Evolutionary conservation across 1,140 invertebrate species (phyloP), one percentile per base, ranked within the genome.

Genomic region (Diuraphis noxia): DNA sequence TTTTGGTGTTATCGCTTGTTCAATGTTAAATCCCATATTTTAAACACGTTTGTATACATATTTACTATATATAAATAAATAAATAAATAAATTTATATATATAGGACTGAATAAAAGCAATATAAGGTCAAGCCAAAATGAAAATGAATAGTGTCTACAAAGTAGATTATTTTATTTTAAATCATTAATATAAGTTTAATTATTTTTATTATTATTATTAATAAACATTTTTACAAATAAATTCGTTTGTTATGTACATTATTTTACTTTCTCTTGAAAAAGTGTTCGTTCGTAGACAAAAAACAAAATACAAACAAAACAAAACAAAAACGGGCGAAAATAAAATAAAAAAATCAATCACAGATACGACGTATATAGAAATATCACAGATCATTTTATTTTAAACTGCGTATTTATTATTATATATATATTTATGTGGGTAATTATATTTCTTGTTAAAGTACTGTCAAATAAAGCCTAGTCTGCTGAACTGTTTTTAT

Each of bases 171-270:
- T 49, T 85, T 36, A 23, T 46, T 46, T 34, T 21, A 23, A 81
- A 90, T 36, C 38, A 46, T 81, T 30, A 72, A 34, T 43, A 89
- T 36, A 23, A 36, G 25, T 88, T 40, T 72, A 41, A 88, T 88
- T 43, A 84, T 40, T 38, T 38, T 86, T 49, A 46, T 46, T 49
- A 90, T 90, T 90, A 81, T 90, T 79, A 82, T 91, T 40, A 88
- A 38, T 88, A 56, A 56, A 72, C 63, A 41, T 38, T 91, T 91
- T 91, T 82, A 91, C 72, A 91, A 49, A 91, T 91, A 81, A 91
- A 91, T 91, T 91, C 89, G 89, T 91, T 91, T 91, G 89, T 91
- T 91, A 91, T 91, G 72, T 91, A 91, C 89, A 91, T 91, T 81
- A 91, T 82, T 91, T 91, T 91, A 91, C 43, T 91, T 81, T 82